Conservation (phyloP, 2,888 invertebrate genomes). For the Drosophila monieri region DNA sequence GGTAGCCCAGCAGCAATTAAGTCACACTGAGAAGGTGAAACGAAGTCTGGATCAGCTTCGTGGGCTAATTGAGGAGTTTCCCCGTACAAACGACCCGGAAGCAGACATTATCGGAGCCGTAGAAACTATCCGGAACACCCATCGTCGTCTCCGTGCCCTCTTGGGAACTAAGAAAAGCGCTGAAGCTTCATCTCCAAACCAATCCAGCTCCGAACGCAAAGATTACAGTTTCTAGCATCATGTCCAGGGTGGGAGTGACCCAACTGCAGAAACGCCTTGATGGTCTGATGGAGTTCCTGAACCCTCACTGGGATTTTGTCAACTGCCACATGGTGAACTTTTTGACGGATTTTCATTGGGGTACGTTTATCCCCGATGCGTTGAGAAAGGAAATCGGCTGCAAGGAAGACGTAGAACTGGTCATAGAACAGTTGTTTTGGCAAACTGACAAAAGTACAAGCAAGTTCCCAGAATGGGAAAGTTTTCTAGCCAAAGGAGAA, state of each 20-base stretch:
- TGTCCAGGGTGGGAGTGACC: conserved; percentile 33
- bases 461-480: conserved; percentile 48
- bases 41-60: conserved; percentile 86
- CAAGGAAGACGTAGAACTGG: conserved; percentile 82
- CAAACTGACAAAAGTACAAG: neutral
- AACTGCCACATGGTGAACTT: conserved; percentile 92
- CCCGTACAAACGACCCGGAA: conserved; percentile 87
- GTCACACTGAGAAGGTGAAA: conserved; percentile 85
- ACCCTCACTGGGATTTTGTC: conserved; percentile 86
- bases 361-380: conserved; percentile 85
- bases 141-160: conserved; percentile 88
- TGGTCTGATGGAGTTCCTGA: conserved; percentile 85
- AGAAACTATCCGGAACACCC: conserved; percentile 88
- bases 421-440: conserved; percentile 85
- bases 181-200: neutral
- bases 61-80: conserved; percentile 87
- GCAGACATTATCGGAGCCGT: conserved; percentile 87
- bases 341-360: conserved; percentile 88
- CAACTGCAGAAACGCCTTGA: conserved; percentile 84
- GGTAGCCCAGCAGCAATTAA: conserved; percentile 85
- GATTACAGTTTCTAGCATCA: conserved; percentile 73
- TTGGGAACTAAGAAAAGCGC: conserved; percentile 77
- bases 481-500: conserved; percentile 61
- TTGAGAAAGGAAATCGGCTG: conserved; percentile 85
- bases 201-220: conserved; percentile 47